Base-by-base conservation (phyloP, 1,140 invertebrate species). In the Reticulitermes speratus region DNA sequence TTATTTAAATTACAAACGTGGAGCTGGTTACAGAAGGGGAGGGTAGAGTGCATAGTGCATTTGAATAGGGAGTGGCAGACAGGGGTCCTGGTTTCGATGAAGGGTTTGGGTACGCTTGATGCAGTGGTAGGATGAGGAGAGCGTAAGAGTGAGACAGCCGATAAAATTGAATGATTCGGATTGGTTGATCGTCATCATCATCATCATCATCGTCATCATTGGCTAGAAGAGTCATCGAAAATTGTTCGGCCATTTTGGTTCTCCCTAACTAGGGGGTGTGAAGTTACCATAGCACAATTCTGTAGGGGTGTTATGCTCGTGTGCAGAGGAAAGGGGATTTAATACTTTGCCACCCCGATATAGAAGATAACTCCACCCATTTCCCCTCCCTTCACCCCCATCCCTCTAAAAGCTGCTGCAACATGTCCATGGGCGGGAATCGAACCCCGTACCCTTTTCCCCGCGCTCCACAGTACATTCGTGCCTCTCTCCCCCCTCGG, bases 131-230 rank as follows among this genome's bases (percentile, higher is more conserved):
- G 65, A 25, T 25, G 65, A 30, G 65, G n/a, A 75, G 59, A 65
- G 65, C 5, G 12, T 75, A 75, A 75, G 65, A 75, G 65, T 16
- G 65, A 30, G 52, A 30, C n/a, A 75, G 65, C 5, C n/a, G 65
- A 30, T 75, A 75, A 75, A 75, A 75, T 30, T 75, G n/a, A 75
- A 75, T 75, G 65, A 75, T 75, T n/a, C n/a, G 65, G n/a, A 75
- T 75, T 75, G 65, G 65, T 30, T 75, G 65, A 75, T 75, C 65
- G 65, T 75, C 65, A 75, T 75, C 65, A 75, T 75, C 65, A 75
- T 75, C 65, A 75, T 75, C 65, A 75, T 75, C 65, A 75, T 75
- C n/a, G 65, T 75, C 65, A 75, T 75, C 65, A 75, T 75, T 75
- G 65, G 65, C 65, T 75, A 75, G 65, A 75, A 75, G 25, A 75